These are phyloP conservation scores for Myotis planiceps DNA, from an alignment of 2,797 vertebrate species.

Conservation along the genomic window DNA sequence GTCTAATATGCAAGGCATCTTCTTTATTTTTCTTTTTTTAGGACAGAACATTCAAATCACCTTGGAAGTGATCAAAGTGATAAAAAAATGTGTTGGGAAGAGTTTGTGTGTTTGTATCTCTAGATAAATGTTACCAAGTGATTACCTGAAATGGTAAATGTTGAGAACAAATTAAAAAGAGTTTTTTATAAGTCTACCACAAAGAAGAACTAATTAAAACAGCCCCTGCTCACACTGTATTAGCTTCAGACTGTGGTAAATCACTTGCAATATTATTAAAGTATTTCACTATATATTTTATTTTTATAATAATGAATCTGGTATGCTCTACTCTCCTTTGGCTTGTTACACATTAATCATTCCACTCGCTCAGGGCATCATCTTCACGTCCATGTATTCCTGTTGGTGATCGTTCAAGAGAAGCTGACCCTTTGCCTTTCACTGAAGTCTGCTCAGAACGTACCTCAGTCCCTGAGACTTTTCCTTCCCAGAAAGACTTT, in stretches of 20 bases:
- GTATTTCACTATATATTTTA: conserved; percentile 70
- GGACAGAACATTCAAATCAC: conserved; percentile 9
- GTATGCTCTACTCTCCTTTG: conserved; percentile 21
- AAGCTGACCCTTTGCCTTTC: conserved; percentile 45
- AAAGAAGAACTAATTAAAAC: conserved; percentile 20
- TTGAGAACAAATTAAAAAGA: conserved; percentile 24
- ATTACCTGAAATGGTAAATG: conserved; percentile 6
- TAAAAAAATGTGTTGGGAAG: conserved; percentile 6
- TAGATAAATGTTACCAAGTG: conserved; percentile 33
- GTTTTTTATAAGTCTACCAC: background rate
- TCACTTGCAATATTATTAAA: conserved; percentile 36
- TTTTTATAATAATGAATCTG: conserved; percentile 75
- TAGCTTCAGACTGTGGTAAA: background rate
- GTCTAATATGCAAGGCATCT: conserved; percentile 2
- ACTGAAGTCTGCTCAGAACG: conserved; percentile 43
- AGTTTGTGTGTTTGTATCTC: background rate
- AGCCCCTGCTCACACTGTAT: background rate
- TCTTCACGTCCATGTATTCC: conserved; percentile 24
- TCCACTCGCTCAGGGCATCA: conserved; percentile 61
- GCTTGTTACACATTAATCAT: conserved; percentile 64
- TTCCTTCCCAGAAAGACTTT: conserved; percentile 75
- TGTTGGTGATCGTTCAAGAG: conserved; percentile 52
- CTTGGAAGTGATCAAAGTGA: conserved; percentile 21
- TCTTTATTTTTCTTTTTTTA: conserved; percentile 14
- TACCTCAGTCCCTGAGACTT: conserved; percentile 43